Conservation (phyloP, 2,113 vertebrate species). For the Artemisiospiza belli region DNA sequence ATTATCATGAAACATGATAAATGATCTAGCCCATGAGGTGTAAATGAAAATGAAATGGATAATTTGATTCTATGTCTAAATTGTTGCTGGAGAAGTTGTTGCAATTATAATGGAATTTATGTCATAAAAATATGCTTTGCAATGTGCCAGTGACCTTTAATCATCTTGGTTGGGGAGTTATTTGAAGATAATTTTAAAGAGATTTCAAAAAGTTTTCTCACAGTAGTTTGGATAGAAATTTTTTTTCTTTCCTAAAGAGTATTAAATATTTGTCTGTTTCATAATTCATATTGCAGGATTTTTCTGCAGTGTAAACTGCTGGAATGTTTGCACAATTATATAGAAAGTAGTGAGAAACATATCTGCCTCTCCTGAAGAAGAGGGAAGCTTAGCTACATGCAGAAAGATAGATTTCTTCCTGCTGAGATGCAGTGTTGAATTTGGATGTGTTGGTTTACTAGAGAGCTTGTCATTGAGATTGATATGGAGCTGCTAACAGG, state of each 20-base stretch:
- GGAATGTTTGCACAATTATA: neutral
- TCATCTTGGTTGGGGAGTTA: slow-evolving; percentile 34
- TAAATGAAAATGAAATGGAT: slow-evolving; percentile 83
- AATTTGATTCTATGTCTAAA: slow-evolving; percentile 81
- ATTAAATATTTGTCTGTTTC: slow-evolving; percentile 45
- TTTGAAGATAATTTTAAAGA: slow-evolving; percentile 26
- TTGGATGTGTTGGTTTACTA: slow-evolving; percentile 1
- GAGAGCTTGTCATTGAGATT: neutral
- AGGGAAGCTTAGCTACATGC: neutral
- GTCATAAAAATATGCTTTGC: slow-evolving; percentile 63
- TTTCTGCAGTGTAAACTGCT: neutral
- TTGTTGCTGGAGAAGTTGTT: slow-evolving; percentile 68
- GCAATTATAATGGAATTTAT: slow-evolving; percentile 73
- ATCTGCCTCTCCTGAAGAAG: neutral
- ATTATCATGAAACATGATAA: slow-evolving; percentile 82
- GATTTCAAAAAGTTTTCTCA: slow-evolving; percentile 17
- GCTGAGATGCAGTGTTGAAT: neutral
- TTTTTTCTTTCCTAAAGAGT: neutral
- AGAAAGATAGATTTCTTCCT: neutral
- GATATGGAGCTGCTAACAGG: neutral
- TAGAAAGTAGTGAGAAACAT: neutral
- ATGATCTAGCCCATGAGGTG: slow-evolving; percentile 74
- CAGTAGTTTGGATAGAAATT: neutral
- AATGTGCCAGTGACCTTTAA: slow-evolving; percentile 68
- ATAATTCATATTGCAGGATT: slow-evolving; percentile 9